Base-by-base conservation (phyloP, 2,888 invertebrate species). In the Eumacrocentrus americanus region DNA sequence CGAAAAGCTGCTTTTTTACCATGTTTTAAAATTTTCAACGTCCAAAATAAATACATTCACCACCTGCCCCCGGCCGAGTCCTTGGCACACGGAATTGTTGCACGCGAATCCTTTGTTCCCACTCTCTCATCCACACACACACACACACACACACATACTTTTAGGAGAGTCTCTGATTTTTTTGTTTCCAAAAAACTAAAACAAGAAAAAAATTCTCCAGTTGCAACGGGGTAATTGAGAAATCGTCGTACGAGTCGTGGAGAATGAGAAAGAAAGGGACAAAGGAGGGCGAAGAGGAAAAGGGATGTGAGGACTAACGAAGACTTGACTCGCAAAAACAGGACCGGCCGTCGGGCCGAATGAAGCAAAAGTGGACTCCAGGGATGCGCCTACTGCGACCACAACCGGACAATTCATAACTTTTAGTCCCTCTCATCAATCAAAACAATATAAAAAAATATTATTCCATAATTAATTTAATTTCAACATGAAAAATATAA, bases 301-400 rank as follows among this genome's bases (percentile, higher is more conserved):
- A 38, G 7, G 22, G 29, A 47, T 14, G 40, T 54, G 46, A 54
- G 53, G 52, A 46, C 53, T 53, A 58, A 54, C 54, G 54, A 57
- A 56, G 34, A 46, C 44, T 37, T 35, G 48, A 51, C 42, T 42
- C 65, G 63, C 73, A 73, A 73, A 74, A 73, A 73, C 70, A 72
- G 69, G 68, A 70, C 69, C 67, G 9, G 9, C 61, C 64, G 66
- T 62, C n/a, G 29, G 5, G 6, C 23, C 20, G n/a, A 25, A 52
- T 22, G 52, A 40, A 52, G 12, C 22, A 40, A 52, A 52, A 52
- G 52, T 38, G 38, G 23, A 40, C 52, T 38, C 34, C 48, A n/a
- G 20, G 48, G 50, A 54, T 55, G 35, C 38, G 34, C 46, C 42
- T 60, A 34, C 40, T 38, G 18, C 6, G 11, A n/a, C 37, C n/a